Evolutionary conservation across 2,113 vertebrate genomes (phyloP), one percentile per base, ranked within the genome.

Genomic region (Oreochromis spilurus): DNA sequence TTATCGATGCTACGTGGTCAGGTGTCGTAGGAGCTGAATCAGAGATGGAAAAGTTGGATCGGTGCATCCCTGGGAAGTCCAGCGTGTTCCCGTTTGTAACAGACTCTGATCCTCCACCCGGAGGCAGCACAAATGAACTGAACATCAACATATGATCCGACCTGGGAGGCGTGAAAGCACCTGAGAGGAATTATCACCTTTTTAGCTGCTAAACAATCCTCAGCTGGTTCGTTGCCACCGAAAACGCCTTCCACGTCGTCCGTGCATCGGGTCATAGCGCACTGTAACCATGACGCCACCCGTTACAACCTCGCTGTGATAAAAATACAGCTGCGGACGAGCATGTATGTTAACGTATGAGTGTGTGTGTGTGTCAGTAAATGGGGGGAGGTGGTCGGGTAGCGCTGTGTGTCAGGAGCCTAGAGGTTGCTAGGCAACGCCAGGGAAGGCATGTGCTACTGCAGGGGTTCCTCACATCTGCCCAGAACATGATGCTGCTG

Each of bases 401-500:
- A 91, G 80, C 31, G 87, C 91, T 92, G 89, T 84, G 85, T 93
- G 93, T 94, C 92, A 93, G 84, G 89, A 93, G 89, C 94, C 90
- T 5, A 80, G 72, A 88, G 94, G 96, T 96, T 96, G 96, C 96
- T 95, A 96, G 94, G 96, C 93, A 95, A 96, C 95, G 88, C 65
- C 9, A 4, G 79, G 58, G 65, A 88, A 93, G 93, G 93, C 95
- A 94, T 91, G 94, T 89, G 94, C 82, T 88, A 91, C 91, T 94
- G 95, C 93, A 93, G 94, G 88, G 92, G 86, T 94, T 92, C 87
- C 89, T 88, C 62, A 91, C 92, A 90, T 94, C 91, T 91, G 92
- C 87, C 38, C 80, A 72, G 79, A 87, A 87, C 88, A 88, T 70
- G 82, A 65, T 78, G 88, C 90, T 81, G 90, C 83, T 87, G 92